Conservation (phyloP, 2,797 vertebrate genomes). For the Scomberomorus guttatus region DNA sequence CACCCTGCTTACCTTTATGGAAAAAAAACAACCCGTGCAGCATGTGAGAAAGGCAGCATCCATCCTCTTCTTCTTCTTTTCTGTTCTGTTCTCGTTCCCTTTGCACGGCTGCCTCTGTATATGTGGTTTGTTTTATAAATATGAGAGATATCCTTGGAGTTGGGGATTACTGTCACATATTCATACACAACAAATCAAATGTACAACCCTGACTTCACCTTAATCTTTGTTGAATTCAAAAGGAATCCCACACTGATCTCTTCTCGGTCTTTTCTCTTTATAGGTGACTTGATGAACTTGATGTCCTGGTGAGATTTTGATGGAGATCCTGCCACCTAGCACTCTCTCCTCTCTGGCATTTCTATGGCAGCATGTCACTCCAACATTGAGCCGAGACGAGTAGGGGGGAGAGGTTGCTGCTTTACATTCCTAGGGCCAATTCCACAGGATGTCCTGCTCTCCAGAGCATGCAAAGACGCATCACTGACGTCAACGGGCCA, state of each 20-base stretch:
- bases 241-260: slow-evolving; percentile 10
- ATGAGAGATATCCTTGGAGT: not conserved
- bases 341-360: not conserved
- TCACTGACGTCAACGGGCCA: slow-evolving; percentile 75
- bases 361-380: slow-evolving; percentile 8
- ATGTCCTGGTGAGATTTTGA: slow-evolving; percentile 15
- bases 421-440: slow-evolving; percentile 73
- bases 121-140: not conserved
- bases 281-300: slow-evolving; percentile 13
- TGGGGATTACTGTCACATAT: too few relatives aligned
- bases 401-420: slow-evolving; percentile 51
- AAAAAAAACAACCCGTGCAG: slow-evolving; percentile 23
- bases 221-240: slow-evolving; percentile 24
- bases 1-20: slow-evolving; percentile 7
- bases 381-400: slow-evolving; percentile 23
- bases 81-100: not conserved
- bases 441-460: slow-evolving; percentile 81
- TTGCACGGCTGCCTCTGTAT: not conserved
- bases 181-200: not conserved
- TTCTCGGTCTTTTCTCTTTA: not conserved
- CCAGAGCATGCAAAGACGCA: slow-evolving; percentile 71
- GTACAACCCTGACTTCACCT: not conserved
- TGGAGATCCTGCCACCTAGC: not conserved
- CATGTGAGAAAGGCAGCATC: not conserved
- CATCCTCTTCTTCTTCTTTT: not conserved